A percentile compares a stretch with the other conserved stretches of the same genome.
phyloP scores from a whole-genome alignment of 1,140 invertebrate genomes.

The Caerostris darwini region DNA sequence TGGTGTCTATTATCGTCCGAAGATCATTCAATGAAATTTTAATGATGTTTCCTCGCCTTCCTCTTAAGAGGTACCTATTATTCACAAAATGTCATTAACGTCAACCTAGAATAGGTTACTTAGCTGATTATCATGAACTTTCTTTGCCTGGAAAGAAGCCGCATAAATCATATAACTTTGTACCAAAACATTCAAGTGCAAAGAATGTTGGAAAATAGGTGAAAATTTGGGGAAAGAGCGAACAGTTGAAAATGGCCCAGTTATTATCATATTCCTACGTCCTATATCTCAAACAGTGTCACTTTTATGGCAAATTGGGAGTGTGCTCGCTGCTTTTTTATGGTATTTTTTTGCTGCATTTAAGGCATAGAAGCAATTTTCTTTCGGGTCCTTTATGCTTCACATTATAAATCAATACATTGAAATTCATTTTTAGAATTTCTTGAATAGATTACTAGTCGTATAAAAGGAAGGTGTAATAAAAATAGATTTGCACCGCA shows the following conservation, averaged over 20 bases:
- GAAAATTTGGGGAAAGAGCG: slow-evolving; percentile 61
- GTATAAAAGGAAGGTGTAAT: slow-evolving; percentile 2
- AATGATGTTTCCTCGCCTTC: slow-evolving; percentile 71
- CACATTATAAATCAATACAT: slow-evolving; percentile 71
- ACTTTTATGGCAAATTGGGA: slow-evolving; percentile 75
- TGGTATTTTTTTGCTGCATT: slow-evolving; percentile 71
- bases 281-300: slow-evolving; percentile 73
- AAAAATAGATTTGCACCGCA: not conserved
- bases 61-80: slow-evolving; percentile 66
- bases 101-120: slow-evolving; percentile 68
- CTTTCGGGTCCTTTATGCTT: not conserved
- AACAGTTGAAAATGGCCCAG: slow-evolving; percentile 40
- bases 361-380: slow-evolving; percentile 66
- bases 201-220: slow-evolving; percentile 58
- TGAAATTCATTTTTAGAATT: slow-evolving; percentile 60
- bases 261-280: slow-evolving; percentile 55
- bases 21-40: slow-evolving; percentile 76
- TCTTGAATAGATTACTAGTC: slow-evolving; percentile 38
- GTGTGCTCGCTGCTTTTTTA: slow-evolving; percentile 64
- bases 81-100: slow-evolving; percentile 75
- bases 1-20: slow-evolving; percentile 48
- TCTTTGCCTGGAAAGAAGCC: slow-evolving; percentile 56
- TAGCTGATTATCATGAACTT: slow-evolving; percentile 69
- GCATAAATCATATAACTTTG: slow-evolving; percentile 72
- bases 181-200: slow-evolving; percentile 47